These are phyloP conservation scores for Odocoileus virginianus DNA, from an alignment of 2,113 vertebrate species.

Conservation along the genomic window DNA sequence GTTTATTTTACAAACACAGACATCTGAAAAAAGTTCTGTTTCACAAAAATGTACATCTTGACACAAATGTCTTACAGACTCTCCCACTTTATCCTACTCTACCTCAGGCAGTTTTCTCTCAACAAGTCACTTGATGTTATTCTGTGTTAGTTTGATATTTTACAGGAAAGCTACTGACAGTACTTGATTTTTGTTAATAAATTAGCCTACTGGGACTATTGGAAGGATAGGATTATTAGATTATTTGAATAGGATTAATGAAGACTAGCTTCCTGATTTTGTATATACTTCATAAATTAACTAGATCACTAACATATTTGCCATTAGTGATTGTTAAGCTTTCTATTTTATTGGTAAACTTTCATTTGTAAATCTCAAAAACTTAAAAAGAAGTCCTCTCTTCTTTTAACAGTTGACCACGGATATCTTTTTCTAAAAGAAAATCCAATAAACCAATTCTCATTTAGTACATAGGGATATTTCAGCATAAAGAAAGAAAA, in stretches of 20 bases:
- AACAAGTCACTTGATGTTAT: conserved; percentile 3
- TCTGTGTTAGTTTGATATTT: not conserved
- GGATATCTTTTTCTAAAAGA: not conserved
- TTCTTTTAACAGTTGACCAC: not conserved
- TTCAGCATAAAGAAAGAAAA: not conserved
- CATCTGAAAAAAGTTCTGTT: not conserved
- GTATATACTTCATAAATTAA: not conserved
- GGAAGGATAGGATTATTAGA: not conserved
- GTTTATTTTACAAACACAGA: conserved; percentile 23
- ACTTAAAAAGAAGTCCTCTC: not conserved
- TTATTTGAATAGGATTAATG: not conserved
- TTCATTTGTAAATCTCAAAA: conserved; percentile 16
- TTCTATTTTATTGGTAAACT: not conserved
- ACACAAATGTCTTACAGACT: not conserved
- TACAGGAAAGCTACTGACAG: not conserved
- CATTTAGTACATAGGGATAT: not conserved
- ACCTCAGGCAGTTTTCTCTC: not conserved
- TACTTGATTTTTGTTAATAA: not conserved
- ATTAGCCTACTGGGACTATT: not conserved
- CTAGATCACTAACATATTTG: not conserved
- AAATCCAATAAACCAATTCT: not conserved
- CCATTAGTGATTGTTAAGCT: not conserved
- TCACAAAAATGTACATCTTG: not conserved
- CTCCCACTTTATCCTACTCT: not conserved
- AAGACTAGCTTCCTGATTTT: conserved; percentile 2